phyloP scores from a whole-genome alignment of 2,888 invertebrate genomes.

The Drosophila kanekoi region DNA sequence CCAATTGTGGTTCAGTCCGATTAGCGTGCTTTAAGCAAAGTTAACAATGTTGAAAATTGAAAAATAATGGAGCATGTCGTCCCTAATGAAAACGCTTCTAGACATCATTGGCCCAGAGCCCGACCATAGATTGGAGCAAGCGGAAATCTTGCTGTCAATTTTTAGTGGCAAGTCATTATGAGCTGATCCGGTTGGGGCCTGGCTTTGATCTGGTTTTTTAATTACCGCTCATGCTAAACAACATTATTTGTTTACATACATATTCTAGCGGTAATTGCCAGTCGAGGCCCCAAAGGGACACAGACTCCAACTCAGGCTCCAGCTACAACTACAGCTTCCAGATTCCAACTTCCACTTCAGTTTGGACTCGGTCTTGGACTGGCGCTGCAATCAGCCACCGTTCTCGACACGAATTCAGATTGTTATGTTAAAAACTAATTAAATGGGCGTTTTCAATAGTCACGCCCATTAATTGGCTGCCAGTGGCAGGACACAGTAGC shows the following conservation, averaged over 20 bases:
- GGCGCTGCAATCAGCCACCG: conserved; percentile 63
- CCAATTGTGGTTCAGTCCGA: conserved; percentile 50
- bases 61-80: conserved; percentile 81
- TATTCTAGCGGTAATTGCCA: conserved; percentile 57
- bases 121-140: conserved; percentile 5
- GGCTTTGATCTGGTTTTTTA: conserved; percentile 59
- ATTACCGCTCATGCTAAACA: conserved; percentile 76
- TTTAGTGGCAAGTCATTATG: conserved; percentile 62
- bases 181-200: conserved; percentile 31
- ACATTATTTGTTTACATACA: conserved; percentile 75
- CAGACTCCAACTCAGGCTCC: not conserved
- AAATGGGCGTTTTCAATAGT: conserved; percentile 78
- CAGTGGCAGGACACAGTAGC: conserved; percentile 66
- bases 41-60: conserved; percentile 78
- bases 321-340: not conserved
- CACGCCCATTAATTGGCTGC: conserved; percentile 75
- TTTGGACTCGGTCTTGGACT: conserved; percentile 5
- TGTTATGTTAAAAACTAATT: conserved; percentile 82
- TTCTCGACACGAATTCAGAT: conserved; percentile 62
- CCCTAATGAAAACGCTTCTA: conserved; percentile 70
- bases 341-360: conserved; percentile 2
- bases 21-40: conserved; percentile 68
- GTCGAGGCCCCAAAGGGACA: conserved; percentile 30
- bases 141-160: conserved; percentile 24
- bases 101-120: conserved; percentile 1